Evolutionary conservation across 2,113 vertebrate species (phyloP), one percentile per base, ranked within the genome.

Genomic region (Hoplias malabaricus): DNA sequence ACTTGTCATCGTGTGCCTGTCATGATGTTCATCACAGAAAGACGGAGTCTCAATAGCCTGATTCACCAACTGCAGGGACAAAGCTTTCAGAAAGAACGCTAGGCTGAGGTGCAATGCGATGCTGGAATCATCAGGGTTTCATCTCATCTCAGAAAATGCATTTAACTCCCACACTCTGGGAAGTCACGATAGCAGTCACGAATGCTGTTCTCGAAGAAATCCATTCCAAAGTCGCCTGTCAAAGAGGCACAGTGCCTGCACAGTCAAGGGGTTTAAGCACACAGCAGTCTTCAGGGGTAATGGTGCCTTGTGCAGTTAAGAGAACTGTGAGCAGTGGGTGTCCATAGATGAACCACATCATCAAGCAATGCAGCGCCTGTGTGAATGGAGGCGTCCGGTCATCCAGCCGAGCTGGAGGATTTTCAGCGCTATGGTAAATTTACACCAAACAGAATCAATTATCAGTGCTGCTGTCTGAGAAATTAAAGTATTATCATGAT

Each of bases 1-100:
- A 50, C 43, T 48, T 31, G 67, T 33, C 67, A 43, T 69, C 67
- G 33, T 69, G 13, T 29, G 40, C 67, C 42, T 46, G 67, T 69
- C 43, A 50, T 48, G 13, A n/a, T n/a, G 42, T 69, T 69, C 67
- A 31, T 69, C 42, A 48, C 12, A 50, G 16, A n/a, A 33, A 33
- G 27, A 27, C 42, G 16, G 13, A 14, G 6, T 34, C 59, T 62
- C 59, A 33, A 10, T 34, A 5, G 61, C 61, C 4, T 65, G 61
- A 38, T 65, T 38, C 16, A 36, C 4, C 16, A 21, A n/a, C 33
- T 21, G 23, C 46, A 21, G 25, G 23, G 13, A 10, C 38, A 68
- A 16, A 16, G 16, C 67, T 9, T 31, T 31, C 42, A 19, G 27
- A 14, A 31, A 23, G 23, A 46, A 27, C 31, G 61, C 61, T 7